Percentiles rank a stretch among this genome's conserved stretches.
phyloP scores from a whole-genome alignment of 2,113 vertebrate genomes.

The Reinhardtius hippoglossoides region DNA sequence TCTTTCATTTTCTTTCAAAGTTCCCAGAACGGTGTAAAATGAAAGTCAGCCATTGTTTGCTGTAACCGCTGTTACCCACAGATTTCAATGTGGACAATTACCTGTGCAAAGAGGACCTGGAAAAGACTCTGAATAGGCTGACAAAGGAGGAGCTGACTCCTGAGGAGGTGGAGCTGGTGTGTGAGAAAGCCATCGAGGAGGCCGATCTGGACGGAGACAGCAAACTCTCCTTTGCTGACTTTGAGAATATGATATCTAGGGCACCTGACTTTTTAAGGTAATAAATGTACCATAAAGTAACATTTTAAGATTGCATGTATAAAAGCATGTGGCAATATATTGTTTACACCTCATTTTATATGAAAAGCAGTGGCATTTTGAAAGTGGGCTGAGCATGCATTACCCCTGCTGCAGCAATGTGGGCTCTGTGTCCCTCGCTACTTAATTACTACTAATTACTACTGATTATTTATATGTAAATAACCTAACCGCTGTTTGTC shows the following conservation, averaged over 20 bases:
- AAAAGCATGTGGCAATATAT: not conserved
- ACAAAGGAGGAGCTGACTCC: slow-evolving; percentile 94
- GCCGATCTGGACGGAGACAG: slow-evolving; percentile 95
- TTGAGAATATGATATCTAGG: slow-evolving; percentile 99
- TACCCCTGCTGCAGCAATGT: not conserved
- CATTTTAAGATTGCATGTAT: not conserved
- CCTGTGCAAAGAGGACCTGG: slow-evolving; percentile 96
- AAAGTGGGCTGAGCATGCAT: not conserved
- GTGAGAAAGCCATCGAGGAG: slow-evolving; percentile 96
- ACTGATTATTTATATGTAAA: not conserved
- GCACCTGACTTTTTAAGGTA: slow-evolving; percentile 98
- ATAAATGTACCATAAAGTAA: not conserved
- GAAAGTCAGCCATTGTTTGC: not conserved
- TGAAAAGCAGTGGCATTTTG: not conserved
- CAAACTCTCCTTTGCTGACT: slow-evolving; percentile 94
- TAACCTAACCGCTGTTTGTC: not conserved
- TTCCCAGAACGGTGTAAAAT: rapidly evolving
- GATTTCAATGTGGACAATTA: slow-evolving; percentile 99
- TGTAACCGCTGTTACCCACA: slow-evolving; percentile 60
- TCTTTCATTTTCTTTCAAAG: not conserved
- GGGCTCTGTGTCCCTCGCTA: not conserved
- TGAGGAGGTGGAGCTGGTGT: slow-evolving; percentile 94
- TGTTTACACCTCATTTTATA: not conserved
- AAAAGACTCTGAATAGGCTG: slow-evolving; percentile 92
- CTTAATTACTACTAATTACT: not conserved